Evolutionary conservation across 2,888 invertebrate species (phyloP).

Genomic region (Sthenelais limicola): DNA sequence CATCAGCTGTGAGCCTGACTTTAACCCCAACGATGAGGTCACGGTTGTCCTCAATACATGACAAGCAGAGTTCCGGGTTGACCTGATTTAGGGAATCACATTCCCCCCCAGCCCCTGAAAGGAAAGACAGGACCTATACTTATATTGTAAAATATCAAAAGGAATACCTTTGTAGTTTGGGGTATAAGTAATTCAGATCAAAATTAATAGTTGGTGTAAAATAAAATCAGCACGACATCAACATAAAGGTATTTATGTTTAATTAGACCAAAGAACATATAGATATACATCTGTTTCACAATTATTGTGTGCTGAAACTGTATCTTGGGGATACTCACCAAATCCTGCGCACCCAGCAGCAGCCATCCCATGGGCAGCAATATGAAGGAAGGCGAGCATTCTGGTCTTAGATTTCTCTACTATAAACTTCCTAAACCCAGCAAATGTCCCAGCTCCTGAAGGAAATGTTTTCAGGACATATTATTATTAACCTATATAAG

Average conservation of each 20-base stretch:
- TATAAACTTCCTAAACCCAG: constrained; percentile 61
- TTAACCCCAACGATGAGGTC: constrained; percentile 66
- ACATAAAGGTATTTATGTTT: no score
- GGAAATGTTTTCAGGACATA: no score
- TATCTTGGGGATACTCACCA: constrained; percentile 56
- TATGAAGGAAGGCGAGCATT: constrained; percentile 62
- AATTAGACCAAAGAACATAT: no score
- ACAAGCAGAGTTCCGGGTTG: constrained; percentile 55
- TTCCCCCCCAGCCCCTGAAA: constrained; percentile 61
- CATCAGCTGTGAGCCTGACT: constrained; percentile 56
- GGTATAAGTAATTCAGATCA: no score
- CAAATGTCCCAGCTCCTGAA: constrained; percentile 61
- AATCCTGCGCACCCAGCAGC: constrained; percentile 59
- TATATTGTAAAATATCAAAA: no score
- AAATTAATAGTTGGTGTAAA: no score
- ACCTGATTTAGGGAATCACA: constrained; percentile 63
- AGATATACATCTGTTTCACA: no score
- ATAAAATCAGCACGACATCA: no score
- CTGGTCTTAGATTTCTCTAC: constrained; percentile 59
- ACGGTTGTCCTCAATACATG: constrained; percentile 56
- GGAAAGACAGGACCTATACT: neutral
- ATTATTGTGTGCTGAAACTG: neutral
- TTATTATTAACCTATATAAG: no score
- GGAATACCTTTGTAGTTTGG: no score
- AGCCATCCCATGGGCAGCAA: constrained; percentile 64